Conservation (phyloP, 2,113 vertebrate genomes). For the Sebastes schlegelii region DNA sequence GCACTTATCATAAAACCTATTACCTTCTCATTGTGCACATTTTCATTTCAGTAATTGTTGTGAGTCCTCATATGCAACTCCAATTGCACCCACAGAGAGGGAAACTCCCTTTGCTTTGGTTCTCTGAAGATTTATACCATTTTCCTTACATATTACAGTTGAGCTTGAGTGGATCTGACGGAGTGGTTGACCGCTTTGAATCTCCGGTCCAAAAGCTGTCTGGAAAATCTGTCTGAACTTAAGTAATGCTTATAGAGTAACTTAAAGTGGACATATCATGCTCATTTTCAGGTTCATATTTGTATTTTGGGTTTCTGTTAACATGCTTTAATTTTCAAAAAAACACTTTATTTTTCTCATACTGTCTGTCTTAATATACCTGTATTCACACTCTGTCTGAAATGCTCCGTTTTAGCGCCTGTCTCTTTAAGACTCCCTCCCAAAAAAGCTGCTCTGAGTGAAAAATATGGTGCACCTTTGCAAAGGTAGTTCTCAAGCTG, state of each 20-base stretch:
- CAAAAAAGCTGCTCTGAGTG: too few species aligned
- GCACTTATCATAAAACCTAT: constrained; percentile 10
- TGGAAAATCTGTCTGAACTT: neutral
- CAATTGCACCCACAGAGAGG: neutral
- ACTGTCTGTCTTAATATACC: too few species aligned
- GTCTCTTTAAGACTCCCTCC: too few species aligned
- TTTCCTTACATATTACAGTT: neutral
- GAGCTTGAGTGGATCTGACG: constrained; percentile 1
- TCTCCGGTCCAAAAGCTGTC: neutral
- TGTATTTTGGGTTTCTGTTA: too few species aligned
- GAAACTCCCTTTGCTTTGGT: neutral
- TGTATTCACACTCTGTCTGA: too few species aligned
- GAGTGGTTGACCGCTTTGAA: neutral
- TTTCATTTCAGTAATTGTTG: constrained; percentile 8
- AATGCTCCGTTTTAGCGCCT: too few species aligned
- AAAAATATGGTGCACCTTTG: too few species aligned
- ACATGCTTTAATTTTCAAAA: too few species aligned
- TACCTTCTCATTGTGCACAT: constrained; percentile 6
- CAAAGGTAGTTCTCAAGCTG: too few species aligned
- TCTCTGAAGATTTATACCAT: neutral
- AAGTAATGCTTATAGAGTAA: neutral
- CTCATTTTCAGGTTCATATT: too few species aligned
- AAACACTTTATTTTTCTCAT: too few species aligned
- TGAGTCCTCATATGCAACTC: constrained; percentile 4
- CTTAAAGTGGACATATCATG: neutral